Conservation (phyloP, 2,888 invertebrate species). For the Spialia ferax region DNA sequence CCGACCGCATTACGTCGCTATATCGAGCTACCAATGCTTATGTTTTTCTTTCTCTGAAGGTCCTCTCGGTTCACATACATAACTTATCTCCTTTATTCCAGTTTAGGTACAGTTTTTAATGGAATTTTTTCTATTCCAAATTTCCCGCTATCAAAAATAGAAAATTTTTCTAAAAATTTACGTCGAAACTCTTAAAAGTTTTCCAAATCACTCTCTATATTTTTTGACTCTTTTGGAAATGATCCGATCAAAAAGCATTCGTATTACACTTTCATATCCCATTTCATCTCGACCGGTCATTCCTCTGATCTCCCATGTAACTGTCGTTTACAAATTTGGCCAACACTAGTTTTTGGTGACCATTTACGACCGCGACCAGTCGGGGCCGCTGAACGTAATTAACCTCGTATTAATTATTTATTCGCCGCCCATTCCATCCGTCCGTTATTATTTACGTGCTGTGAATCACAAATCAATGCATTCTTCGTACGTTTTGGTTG, state of each 20-base stretch:
- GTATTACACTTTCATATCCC: slow-evolving; percentile 18
- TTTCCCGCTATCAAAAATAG: too few species aligned
- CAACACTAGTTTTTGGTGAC: slow-evolving; percentile 27
- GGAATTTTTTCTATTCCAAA: too few species aligned
- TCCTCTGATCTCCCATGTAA: slow-evolving; percentile 18
- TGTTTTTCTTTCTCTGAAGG: slow-evolving; percentile 14
- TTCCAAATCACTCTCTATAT: too few species aligned
- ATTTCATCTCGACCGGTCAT: slow-evolving; percentile 6
- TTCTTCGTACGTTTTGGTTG: slow-evolving; percentile 13
- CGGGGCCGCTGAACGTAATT: slow-evolving; percentile 41
- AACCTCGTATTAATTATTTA: slow-evolving; percentile 38
- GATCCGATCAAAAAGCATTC: neutral
- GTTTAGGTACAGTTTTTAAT: too few species aligned
- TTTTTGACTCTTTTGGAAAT: neutral
- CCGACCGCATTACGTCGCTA: slow-evolving; percentile 24
- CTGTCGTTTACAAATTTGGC: slow-evolving; percentile 30
- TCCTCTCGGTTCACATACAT: neutral
- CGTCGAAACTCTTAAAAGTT: too few species aligned
- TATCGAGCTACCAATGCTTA: slow-evolving; percentile 18
- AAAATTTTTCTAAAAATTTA: too few species aligned
- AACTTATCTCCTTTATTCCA: neutral
- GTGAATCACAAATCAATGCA: slow-evolving; percentile 37
- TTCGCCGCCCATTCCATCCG: slow-evolving; percentile 34
- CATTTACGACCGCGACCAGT: slow-evolving; percentile 14
- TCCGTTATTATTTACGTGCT: slow-evolving; percentile 47